Conservation (phyloP, 2,888 invertebrate genomes). For the Conchocele bisecta region DNA sequence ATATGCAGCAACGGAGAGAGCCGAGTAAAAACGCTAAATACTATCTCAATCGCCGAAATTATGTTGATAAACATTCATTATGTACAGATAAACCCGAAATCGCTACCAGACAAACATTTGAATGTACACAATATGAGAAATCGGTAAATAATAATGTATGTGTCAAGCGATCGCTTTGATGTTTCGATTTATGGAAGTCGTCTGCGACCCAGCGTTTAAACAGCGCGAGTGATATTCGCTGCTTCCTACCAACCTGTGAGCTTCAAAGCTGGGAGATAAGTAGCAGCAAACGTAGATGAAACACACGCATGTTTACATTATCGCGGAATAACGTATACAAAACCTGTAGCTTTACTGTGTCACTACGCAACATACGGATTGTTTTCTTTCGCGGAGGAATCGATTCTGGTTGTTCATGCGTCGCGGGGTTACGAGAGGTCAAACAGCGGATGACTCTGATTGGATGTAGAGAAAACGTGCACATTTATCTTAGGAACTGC, state of each 20-base stretch:
- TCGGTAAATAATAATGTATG: slow-evolving; percentile 67
- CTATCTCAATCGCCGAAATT: neutral
- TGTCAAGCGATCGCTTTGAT: slow-evolving; percentile 66
- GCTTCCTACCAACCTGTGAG: slow-evolving; percentile 57
- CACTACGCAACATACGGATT: slow-evolving; percentile 71
- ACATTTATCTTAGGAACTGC: slow-evolving; percentile 71
- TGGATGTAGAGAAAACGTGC: slow-evolving; percentile 74
- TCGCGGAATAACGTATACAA: slow-evolving; percentile 62
- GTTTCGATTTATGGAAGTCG: slow-evolving; percentile 60
- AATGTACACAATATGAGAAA: slow-evolving; percentile 70
- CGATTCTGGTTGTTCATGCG: slow-evolving; percentile 66
- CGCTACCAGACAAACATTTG: slow-evolving; percentile 25
- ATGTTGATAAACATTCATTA: slow-evolving; percentile 53
- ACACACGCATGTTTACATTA: slow-evolving; percentile 70
- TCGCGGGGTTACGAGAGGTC: slow-evolving; percentile 72
- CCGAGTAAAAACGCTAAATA: neutral
- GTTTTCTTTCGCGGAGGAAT: slow-evolving; percentile 73
- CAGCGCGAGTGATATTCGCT: slow-evolving; percentile 57
- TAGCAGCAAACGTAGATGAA: slow-evolving; percentile 55
- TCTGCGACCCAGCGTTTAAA: slow-evolving; percentile 49
- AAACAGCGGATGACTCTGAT: slow-evolving; percentile 70
- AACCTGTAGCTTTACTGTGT: slow-evolving; percentile 60
- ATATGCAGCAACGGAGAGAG: neutral
- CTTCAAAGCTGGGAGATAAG: slow-evolving; percentile 51
- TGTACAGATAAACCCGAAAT: slow-evolving; percentile 43